Base-by-base conservation (phyloP, 1,140 invertebrate genomes). In the Anoplolepis gracilipes region DNA sequence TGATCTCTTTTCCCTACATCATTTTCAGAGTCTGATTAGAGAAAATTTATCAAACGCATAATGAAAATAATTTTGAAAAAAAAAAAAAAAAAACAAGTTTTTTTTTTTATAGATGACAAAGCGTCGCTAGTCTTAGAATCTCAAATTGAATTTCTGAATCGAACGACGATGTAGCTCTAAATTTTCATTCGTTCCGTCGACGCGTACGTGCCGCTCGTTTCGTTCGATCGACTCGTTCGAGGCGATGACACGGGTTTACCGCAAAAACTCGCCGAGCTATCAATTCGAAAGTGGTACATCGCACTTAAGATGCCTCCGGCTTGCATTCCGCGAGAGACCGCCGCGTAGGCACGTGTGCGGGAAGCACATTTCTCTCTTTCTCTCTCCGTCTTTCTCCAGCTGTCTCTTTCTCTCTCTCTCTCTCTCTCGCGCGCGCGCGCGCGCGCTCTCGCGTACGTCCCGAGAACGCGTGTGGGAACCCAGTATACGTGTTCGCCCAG, bases 251-350 rank as follows among this genome's bases (percentile, higher is more conserved):
- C 64, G 77, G 73, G 59, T 86, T 79, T 73, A 89, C 72, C 85
- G 89, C 88, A 82, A 87, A 82, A 90, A 87, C 77, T 69, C 70
- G 22, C 33, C 81, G 62, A 82, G 82, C 55, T 89, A 91, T 91
- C 88, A 85, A 91, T 90, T 90, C 73, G 91, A 92, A 92, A 92
- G 91, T 92, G 91, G 91, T 92, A 90, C 91, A 91, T 91, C 86
- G 86, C 87, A 87, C 86, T 90, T 87, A 67, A 88, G 85, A 92
- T 82, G 88, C 81, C 85, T 86, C 88, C 88, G 89, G 88, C 88
- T 90, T 85, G 91, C 90, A 92, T 92, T 92, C 91, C 89, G 85
- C 84, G 85, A 85, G 87, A 76, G 55, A 36, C 81, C 86, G 79
- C 53, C 86, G 78, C 81, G 78, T 69, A 76, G 67, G 87, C 87